phyloP scores from a whole-genome alignment of 2,888 invertebrate genomes.

The Diarsia dahlii region DNA sequence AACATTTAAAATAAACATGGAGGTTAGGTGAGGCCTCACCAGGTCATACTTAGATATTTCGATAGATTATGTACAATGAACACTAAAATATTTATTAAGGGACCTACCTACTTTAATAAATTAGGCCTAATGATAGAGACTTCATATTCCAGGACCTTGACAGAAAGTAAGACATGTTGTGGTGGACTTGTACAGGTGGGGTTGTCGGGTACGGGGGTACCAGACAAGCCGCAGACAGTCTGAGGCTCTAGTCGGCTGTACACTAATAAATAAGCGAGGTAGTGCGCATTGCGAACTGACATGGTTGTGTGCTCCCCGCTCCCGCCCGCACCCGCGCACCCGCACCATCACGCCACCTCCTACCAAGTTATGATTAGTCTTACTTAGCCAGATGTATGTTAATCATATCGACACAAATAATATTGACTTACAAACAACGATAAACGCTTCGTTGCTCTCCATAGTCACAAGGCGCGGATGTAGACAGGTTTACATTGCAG shows the following conservation, averaged over 20 bases:
- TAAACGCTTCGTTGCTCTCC: background rate
- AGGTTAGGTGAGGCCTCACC: conserved; percentile 7
- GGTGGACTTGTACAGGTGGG: background rate
- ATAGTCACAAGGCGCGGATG: background rate
- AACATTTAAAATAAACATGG: background rate
- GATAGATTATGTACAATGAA: background rate
- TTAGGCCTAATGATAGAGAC: background rate
- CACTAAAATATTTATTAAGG: background rate
- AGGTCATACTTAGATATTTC: background rate
- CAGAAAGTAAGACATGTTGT: background rate
- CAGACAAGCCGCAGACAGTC: background rate
- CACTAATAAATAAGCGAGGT: background rate
- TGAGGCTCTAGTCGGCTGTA: background rate
- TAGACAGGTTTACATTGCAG: background rate
- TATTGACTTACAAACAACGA: background rate
- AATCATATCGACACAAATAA: background rate
- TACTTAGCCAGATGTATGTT: background rate
- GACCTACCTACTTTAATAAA: background rate
- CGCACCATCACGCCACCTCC: background rate
- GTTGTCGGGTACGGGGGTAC: background rate
- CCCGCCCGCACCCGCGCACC: background rate
- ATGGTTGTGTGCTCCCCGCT: conserved; percentile 5
- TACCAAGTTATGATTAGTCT: background rate
- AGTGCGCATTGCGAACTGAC: background rate
- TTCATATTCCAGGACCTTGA: background rate